phyloP scores from a whole-genome alignment of 2,888 invertebrate genomes.

The Orthosia incerta region DNA sequence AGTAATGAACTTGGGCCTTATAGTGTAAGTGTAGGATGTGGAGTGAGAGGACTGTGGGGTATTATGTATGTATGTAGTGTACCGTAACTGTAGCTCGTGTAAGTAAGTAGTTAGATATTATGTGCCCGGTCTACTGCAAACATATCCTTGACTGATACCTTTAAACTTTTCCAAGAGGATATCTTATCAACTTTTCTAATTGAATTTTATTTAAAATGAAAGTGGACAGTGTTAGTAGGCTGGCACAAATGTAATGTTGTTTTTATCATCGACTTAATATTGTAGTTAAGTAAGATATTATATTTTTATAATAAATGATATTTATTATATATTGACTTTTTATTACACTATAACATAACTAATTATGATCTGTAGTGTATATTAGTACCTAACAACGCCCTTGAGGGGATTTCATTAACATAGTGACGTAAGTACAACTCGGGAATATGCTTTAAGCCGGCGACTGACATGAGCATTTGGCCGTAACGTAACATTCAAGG shows the following conservation, averaged over 20 bases:
- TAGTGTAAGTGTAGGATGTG: slow-evolving; percentile 28
- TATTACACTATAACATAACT: slow-evolving; percentile 57
- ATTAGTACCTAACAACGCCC: not conserved
- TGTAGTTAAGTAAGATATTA: slow-evolving; percentile 68
- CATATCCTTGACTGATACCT: not conserved
- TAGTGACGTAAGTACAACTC: no score
- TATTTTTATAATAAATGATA: slow-evolving; percentile 81
- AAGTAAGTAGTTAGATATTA: slow-evolving; percentile 30
- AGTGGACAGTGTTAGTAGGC: slow-evolving; percentile 1
- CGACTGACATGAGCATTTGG: no score
- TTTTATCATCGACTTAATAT: slow-evolving; percentile 25
- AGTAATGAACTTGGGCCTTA: slow-evolving; percentile 51
- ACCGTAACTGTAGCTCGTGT: slow-evolving; percentile 22
- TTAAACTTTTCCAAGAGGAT: not conserved
- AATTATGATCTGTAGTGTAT: not conserved
- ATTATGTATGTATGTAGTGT: slow-evolving; percentile 16
- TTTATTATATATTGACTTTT: slow-evolving; percentile 69
- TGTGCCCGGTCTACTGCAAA: slow-evolving; percentile 15
- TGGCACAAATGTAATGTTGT: slow-evolving; percentile 38
- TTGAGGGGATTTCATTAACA: not conserved
- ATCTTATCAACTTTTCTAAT: not conserved
- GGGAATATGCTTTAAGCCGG: no score
- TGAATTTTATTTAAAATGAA: not conserved
- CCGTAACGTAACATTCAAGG: no score
- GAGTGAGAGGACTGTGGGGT: not conserved